Evolutionary conservation across 2,888 invertebrate species (phyloP).

Genomic region (Psococerastis gibbosa): DNA sequence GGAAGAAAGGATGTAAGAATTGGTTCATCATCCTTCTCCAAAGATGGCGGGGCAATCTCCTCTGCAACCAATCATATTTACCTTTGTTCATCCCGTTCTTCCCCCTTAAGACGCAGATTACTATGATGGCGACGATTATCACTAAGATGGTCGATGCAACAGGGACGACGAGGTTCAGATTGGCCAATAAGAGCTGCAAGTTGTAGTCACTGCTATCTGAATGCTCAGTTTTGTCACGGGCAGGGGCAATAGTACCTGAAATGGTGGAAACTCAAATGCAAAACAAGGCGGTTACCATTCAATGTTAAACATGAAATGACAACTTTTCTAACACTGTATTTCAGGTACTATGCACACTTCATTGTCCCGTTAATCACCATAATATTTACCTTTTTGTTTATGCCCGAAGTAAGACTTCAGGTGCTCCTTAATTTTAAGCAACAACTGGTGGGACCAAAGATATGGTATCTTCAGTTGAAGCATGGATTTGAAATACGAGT

Average conservation of each 20-base stretch:
- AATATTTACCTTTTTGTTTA: too few relatives aligned
- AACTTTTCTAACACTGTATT: too few relatives aligned
- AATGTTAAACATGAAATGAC: neutral
- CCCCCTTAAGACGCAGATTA: slow-evolving; percentile 79
- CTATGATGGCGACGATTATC: slow-evolving; percentile 81
- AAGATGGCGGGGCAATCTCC: slow-evolving; percentile 53
- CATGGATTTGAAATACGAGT: too few relatives aligned
- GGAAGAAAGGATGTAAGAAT: slow-evolving; percentile 36
- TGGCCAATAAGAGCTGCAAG: slow-evolving; percentile 67
- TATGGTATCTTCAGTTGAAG: too few relatives aligned
- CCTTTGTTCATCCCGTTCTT: slow-evolving; percentile 72
- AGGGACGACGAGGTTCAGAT: slow-evolving; percentile 84
- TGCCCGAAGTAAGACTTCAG: too few relatives aligned
- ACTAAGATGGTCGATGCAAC: slow-evolving; percentile 81
- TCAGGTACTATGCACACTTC: too few relatives aligned
- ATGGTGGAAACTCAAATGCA: too few relatives aligned
- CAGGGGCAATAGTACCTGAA: slow-evolving; percentile 90
- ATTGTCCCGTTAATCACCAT: too few relatives aligned
- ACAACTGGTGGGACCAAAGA: too few relatives aligned
- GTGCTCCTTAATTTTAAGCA: too few relatives aligned
- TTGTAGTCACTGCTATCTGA: slow-evolving; percentile 3
- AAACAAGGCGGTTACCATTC: neutral
- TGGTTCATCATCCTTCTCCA: slow-evolving; percentile 18
- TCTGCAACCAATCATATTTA: slow-evolving; percentile 41
- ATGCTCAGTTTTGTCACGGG: slow-evolving; percentile 54